Percentiles rank a stretch among this genome's conserved stretches.
Evolutionary conservation across 1,140 invertebrate genomes (phyloP).

Genomic region (Procambarus clarkii): DNA sequence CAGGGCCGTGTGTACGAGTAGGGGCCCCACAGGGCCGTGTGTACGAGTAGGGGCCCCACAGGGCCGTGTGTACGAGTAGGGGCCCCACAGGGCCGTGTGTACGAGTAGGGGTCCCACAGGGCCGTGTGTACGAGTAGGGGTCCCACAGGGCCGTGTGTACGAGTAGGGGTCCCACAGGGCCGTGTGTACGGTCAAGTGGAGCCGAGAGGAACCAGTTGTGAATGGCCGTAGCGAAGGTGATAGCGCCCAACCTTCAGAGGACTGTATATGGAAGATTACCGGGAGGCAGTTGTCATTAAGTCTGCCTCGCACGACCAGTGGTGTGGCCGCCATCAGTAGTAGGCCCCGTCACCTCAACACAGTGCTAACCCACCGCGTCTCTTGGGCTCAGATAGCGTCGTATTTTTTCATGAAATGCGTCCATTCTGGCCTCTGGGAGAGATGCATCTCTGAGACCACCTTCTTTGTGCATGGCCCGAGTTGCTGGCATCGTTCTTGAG

Average conservation of each 20-base stretch:
- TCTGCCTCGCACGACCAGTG: constrained; percentile 16
- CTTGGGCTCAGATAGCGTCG: background rate
- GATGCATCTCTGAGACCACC: background rate
- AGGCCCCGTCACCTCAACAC: background rate
- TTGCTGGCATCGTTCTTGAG: constrained; percentile 12
- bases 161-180: background rate
- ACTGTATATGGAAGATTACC: constrained; percentile 46
- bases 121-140: background rate
- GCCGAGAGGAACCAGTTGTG: constrained; percentile 27
- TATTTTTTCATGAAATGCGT: background rate
- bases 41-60: background rate
- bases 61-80: background rate
- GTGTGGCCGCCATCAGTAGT: background rate
- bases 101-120: background rate
- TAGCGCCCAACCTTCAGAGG: constrained; percentile 54
- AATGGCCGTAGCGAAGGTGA: constrained; percentile 18
- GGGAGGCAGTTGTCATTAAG: constrained; percentile 62
- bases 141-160: background rate
- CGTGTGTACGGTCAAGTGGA: background rate
- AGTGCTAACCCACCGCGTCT: constrained; percentile 7
- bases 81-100: background rate
- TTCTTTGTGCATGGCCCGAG: background rate
- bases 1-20: no score
- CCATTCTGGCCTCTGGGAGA: background rate
- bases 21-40: background rate